Evolutionary conservation across 1,140 invertebrate genomes (phyloP).

Genomic region (Acyrthosiphon pisum): DNA sequence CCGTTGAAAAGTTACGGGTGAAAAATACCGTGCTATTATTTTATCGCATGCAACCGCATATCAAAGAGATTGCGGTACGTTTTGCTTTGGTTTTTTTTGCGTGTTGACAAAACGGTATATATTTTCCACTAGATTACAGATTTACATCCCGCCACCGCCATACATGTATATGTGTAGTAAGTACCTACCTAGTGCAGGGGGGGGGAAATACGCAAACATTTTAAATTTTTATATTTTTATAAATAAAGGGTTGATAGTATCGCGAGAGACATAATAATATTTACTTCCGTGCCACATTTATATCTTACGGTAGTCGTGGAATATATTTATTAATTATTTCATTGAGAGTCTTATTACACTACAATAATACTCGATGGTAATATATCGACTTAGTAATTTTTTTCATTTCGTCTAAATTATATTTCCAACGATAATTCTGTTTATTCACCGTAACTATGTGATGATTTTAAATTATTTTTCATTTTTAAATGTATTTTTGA

Average conservation of each 20-base stretch:
- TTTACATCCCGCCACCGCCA: not conserved
- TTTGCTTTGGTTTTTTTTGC: not conserved
- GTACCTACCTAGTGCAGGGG: no score
- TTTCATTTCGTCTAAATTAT: not conserved
- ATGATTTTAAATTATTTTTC: conserved; percentile 11
- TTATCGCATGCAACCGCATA: not conserved
- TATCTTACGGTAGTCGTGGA: no score
- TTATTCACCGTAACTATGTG: not conserved
- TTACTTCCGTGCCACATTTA: not conserved
- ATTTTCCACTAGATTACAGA: conserved; percentile 23
- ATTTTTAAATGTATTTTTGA: conserved; percentile 20
- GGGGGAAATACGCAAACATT: not conserved
- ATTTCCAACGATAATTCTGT: not conserved
- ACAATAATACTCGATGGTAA: not conserved
- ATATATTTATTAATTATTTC: not conserved
- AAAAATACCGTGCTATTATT: conserved; percentile 18
- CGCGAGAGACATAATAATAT: not conserved
- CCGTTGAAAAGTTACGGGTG: not conserved
- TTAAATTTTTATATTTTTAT: not conserved
- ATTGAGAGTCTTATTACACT: not conserved
- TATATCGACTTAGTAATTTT: not conserved
- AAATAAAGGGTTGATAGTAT: not conserved
- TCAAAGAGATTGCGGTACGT: conserved; percentile 20
- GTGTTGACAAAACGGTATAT: not conserved
- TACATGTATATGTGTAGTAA: no score